Base-by-base conservation (phyloP, 1,140 invertebrate species). In the Neodiprion virginianus region DNA sequence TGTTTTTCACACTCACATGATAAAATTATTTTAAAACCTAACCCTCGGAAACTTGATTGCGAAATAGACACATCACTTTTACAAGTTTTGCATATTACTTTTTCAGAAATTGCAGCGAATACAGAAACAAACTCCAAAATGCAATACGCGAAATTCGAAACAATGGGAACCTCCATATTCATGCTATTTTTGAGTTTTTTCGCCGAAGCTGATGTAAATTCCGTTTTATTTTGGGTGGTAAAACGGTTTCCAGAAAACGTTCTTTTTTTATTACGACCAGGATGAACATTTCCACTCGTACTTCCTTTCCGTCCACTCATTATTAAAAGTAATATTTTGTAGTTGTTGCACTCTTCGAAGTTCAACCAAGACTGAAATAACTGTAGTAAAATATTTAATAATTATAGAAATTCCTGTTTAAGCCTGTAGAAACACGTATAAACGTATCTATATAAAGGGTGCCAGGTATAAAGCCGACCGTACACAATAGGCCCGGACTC, bases 1-100 rank as follows among this genome's bases (percentile, higher is more conserved):
- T 53, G 10, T 53, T 53, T 53, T 10, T 14, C 10, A 10, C n/a
- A 11, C 10, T 14, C 50, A 53, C 50, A 53, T 53, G 50, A 53
- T 10, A 53, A 11, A n/a, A 53, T 14, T 14, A 53, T 10, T 14
- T 53, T 14, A n/a, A 53, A 53, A n/a, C 50, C 50, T 11, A 53
- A n/a, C n/a, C 50, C 50, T 53, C 47, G 40, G 21, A 47, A 23
- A 53, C 10, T 10, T 11, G 50, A 53, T 23, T 28, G 12, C 11
- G 17, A n/a, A 47, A 48, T 28, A 67, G 67, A 69, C 47, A 53
- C 65, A 69, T 73, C 48, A 67, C 72, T 14, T 7, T 21, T 14
- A 14, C 50, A 53, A 53, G 50, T 53, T 14, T 53, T 14, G 50
- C 50, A 53, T 53, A 11, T 53, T 53, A 12, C 72, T 28, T 28